phyloP scores from a whole-genome alignment of 2,113 vertebrate genomes.

The Apteryx mantelli region DNA sequence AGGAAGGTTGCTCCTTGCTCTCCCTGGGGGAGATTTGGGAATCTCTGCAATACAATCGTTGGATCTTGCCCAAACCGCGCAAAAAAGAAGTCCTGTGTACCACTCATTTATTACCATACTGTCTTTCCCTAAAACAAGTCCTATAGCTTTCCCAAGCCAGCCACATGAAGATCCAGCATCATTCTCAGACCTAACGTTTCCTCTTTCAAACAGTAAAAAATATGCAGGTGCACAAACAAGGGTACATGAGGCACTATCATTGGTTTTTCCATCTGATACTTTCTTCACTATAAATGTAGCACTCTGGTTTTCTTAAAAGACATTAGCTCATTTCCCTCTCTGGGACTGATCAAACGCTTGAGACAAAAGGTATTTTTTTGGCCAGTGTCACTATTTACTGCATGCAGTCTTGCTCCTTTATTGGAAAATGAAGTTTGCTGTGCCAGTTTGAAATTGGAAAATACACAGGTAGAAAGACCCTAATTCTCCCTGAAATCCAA shows the following conservation, averaged over 20 bases:
- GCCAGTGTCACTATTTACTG: neutral
- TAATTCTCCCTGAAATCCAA: neutral
- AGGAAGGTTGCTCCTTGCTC: neutral
- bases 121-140: neutral
- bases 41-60: neutral
- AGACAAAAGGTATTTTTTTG: neutral
- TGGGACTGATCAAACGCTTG: neutral
- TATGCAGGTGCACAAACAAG: neutral
- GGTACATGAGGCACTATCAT: neutral
- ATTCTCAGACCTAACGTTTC: neutral
- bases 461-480: neutral
- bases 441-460: neutral
- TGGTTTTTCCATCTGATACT: neutral
- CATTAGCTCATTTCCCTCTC: neutral
- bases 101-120: neutral
- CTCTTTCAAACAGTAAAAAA: neutral
- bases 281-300: neutral
- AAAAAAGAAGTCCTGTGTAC: neutral
- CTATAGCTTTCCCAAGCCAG: neutral
- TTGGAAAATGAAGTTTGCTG: neutral
- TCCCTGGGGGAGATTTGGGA: neutral
- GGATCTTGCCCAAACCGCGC: neutral
- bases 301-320: neutral
- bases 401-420: neutral
- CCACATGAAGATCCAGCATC: neutral